Conservation (phyloP, 2,888 invertebrate species). For the Agonopterix alstromeriana region DNA sequence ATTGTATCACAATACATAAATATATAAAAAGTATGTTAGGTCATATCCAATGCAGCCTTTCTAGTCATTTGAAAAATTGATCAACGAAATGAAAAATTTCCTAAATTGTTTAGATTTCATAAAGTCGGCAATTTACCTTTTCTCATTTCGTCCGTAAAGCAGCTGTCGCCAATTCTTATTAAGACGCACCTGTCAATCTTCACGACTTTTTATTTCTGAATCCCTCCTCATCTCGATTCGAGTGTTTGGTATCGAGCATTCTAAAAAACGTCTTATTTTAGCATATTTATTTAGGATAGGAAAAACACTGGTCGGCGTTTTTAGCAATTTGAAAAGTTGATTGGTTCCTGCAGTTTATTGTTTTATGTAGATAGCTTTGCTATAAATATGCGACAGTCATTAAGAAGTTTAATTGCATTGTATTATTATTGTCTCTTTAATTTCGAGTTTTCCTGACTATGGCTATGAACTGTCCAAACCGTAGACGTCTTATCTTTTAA, state of each 20-base stretch:
- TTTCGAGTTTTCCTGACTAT: neutral
- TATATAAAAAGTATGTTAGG: too few species aligned
- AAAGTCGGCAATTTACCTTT: conserved; percentile 66
- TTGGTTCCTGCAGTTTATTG: conserved; percentile 23
- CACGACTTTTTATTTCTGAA: conserved; percentile 60
- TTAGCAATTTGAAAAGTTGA: conserved; percentile 48
- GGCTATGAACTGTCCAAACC: too few species aligned
- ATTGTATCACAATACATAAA: too few species aligned
- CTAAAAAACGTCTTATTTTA: conserved; percentile 33
- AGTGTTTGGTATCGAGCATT: conserved; percentile 51
- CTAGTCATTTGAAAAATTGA: too few species aligned
- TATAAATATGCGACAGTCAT: neutral
- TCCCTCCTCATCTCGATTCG: conserved; percentile 50
- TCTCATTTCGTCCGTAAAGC: conserved; percentile 56
- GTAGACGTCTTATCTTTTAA: too few species aligned
- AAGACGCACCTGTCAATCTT: conserved; percentile 77
- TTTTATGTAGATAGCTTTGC: neutral
- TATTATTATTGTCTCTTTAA: neutral
- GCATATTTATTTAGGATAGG: conserved; percentile 57
- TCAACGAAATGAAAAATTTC: conserved; percentile 16
- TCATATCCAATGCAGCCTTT: too few species aligned
- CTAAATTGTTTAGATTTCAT: conserved; percentile 27
- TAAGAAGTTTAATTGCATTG: neutral
- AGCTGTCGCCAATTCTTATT: conserved; percentile 68
- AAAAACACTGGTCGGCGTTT: conserved; percentile 37